Evolutionary conservation across 2,888 invertebrate species (phyloP), one percentile per base, ranked within the genome.

Genomic region (Coelopa pilipes): DNA sequence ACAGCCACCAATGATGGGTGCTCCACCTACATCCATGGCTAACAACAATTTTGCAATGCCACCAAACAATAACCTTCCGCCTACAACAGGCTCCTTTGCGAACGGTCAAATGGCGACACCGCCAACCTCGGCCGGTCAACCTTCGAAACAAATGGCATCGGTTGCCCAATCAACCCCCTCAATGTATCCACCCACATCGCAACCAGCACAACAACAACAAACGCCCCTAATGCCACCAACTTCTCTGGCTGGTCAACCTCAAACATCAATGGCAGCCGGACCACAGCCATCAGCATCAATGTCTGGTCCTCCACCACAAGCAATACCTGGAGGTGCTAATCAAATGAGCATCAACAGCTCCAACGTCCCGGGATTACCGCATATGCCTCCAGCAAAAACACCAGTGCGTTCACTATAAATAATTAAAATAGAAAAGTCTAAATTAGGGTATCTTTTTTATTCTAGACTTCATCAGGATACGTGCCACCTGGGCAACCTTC

Each of bases 301-400:
- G 21, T 17, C 76, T 9, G 55, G 75, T 24, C 73, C 77, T 62
- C 78, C 78, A 5, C 21, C 78, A 12, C 86, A 86, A 74, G 80
- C 81, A 68, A 79, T 82, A 24, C 74, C 81, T 15, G 79, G 81
- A 60, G 82, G 82, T 9, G 77, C 78, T 0, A 81, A 82, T 72
- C 86, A 86, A 80, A 86, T 86, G 87, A 82, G 82, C 45, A 76
- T 87, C 9, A 85, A 83, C 66, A 86, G 84, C 68, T 81, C 82
- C 57, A 83, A 76, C 67, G 76, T 85, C 74, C 81, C 83, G 68
- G 88, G 78, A 7, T 78, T 86, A 78, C 87, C 87, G 11, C 86
- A 87, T 66, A 86, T 87, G 86, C 87, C 86, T 19, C 84, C 87
- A 67, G 81, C 81, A 34, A 84, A 82, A 68, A 21, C 81, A 34